Evolutionary conservation across 2,797 vertebrate species (phyloP).

Genomic region (Hydrophis major): DNA sequence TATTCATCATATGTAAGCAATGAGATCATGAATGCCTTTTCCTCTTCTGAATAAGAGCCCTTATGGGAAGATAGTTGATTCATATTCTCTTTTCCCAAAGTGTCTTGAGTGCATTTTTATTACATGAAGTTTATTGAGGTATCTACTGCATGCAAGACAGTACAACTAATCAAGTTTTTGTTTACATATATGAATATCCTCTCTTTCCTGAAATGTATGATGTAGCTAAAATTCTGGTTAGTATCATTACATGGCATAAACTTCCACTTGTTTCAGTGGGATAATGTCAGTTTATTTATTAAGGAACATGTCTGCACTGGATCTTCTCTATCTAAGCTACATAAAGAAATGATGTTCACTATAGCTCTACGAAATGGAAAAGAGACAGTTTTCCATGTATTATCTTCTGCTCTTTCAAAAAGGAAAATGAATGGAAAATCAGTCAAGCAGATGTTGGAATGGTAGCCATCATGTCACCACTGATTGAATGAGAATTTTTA

Average conservation of each 20-base stretch:
- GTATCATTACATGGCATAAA: not conserved
- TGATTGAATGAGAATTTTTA: slow-evolving; percentile 24
- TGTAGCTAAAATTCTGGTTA: not conserved
- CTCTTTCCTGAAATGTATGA: not conserved
- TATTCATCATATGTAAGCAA: not conserved
- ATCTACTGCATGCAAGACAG: not conserved
- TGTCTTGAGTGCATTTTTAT: not conserved
- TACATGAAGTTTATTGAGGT: not conserved
- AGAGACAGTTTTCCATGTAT: not conserved
- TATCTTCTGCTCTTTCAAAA: not conserved
- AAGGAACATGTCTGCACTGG: not conserved
- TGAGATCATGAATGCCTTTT: not conserved
- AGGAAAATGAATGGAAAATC: not conserved
- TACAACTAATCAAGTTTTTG: not conserved
- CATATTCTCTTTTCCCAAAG: not conserved
- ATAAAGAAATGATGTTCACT: not conserved
- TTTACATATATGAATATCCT: not conserved
- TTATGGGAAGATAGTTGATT: not conserved
- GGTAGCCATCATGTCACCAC: not conserved
- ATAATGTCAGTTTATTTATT: not conserved
- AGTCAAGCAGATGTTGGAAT: not conserved
- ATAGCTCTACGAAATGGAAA: not conserved
- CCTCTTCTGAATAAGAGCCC: not conserved
- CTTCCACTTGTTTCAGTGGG: not conserved
- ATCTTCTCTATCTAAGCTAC: not conserved